Conservation (phyloP, 2,888 invertebrate genomes). For the Scaptomyza reducta region DNA sequence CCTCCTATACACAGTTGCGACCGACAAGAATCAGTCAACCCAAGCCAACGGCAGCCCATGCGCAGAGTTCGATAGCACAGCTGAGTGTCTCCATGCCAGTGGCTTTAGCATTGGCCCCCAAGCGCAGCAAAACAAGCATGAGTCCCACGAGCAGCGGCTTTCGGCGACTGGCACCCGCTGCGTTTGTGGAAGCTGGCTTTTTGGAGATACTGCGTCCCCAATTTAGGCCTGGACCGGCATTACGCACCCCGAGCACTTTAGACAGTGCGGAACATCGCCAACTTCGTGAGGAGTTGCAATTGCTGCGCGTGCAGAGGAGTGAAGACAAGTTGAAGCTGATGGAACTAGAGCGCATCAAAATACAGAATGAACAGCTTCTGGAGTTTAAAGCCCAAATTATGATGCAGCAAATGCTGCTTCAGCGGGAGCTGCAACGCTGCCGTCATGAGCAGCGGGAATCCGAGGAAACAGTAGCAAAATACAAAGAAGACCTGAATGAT, state of each 20-base stretch:
- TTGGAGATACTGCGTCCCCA: slow-evolving; percentile 95
- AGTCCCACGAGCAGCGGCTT: slow-evolving; percentile 85
- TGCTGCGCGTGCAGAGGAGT: slow-evolving; percentile 90
- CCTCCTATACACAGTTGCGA: slow-evolving; percentile 82
- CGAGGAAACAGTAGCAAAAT: slow-evolving; percentile 91
- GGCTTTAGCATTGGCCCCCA: slow-evolving; percentile 70
- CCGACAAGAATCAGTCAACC: slow-evolving; percentile 67
- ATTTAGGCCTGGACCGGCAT: slow-evolving; percentile 92
- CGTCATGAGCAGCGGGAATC: slow-evolving; percentile 94
- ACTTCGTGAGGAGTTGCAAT: slow-evolving; percentile 92
- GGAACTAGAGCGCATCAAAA: not conserved
- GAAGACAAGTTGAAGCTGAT: not conserved
- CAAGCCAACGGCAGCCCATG: slow-evolving; percentile 62
- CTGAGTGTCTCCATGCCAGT: slow-evolving; percentile 64
- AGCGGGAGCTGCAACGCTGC: slow-evolving; percentile 92
- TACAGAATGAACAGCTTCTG: not conserved
- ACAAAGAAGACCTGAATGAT: slow-evolving; percentile 96
- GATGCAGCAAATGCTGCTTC: not conserved
- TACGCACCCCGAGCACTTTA: slow-evolving; percentile 86
- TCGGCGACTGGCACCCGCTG: slow-evolving; percentile 87
- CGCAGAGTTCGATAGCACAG: slow-evolving; percentile 67
- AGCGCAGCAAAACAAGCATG: slow-evolving; percentile 81
- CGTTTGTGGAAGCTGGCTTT: slow-evolving; percentile 95
- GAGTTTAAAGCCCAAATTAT: not conserved
- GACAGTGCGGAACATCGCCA: slow-evolving; percentile 63